Evolutionary conservation across 1,140 invertebrate species (phyloP), one percentile per base, ranked within the genome.

Genomic region (Condylostylus longicornis): DNA sequence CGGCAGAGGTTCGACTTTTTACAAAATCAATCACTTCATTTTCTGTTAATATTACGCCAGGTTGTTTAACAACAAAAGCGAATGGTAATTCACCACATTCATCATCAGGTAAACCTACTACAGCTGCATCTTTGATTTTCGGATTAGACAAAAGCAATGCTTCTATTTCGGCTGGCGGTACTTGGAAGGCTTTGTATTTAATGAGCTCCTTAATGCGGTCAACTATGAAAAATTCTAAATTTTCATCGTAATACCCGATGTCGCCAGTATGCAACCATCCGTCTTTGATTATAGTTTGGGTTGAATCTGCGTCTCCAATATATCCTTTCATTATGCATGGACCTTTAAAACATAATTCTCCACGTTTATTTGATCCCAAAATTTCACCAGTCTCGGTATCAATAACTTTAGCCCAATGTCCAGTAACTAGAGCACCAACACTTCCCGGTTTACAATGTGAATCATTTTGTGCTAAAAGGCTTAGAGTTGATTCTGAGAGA

Each of bases 211-310:
- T 86, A 0, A 82, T 54, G 28, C 82, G 62, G 50, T 85, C 82
- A 2, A 80, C 74, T 43, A 87, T 73, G 40, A 70, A 81, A 46
- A 84, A 71, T 45, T 66, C 72, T 4, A 71, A 72, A 7, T 82
- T 67, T 9, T 69, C 50, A 47, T 86, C 80, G 43, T 73, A 77
- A 51, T 77, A 81, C 1, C 74, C 82, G 38, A 87, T 67, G 55
- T 88, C 82, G 12, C 83, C 83, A 17, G 82, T 83, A 39, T 79
- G 72, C 8, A 88, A 54, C 73, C 79, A 88, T 1, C 80, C 79
- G 29, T 84, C 72, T 14, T 48, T 42, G 4, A 87, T 65, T 2
- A 71, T 73, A 4, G 70, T 68, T 10, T 63, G 62, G 5, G 79
- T 81, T 5, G 77, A 74, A 38, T 69, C 61, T 1, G 52, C 47